Evolutionary conservation across 2,113 vertebrate genomes (phyloP), one percentile per base, ranked within the genome.

Genomic region (Pluvialis apricaria): DNA sequence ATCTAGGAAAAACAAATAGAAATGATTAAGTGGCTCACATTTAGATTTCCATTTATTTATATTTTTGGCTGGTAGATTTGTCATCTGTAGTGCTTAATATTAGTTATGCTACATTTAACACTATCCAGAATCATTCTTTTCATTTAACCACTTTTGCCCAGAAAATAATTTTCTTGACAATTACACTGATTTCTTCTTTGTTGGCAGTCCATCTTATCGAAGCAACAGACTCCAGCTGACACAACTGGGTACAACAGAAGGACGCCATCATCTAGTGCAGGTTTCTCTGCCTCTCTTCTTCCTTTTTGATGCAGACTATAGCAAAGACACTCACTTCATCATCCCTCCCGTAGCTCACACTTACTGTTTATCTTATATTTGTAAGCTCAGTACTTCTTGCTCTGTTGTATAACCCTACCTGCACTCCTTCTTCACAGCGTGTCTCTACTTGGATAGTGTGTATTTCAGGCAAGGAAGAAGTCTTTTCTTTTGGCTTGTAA

Each of bases 1-100:
- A 55, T 86, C 65, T 86, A 94, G 64, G 38, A 80, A 97, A 96
- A 82, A 65, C 10, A 94, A 90, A 85, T 13, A 75, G 54, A 90
- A 77, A 77, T 58, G 10, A 77, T 47, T 83, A 93, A 83, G 38
- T 66, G 44, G 29, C 10, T 92, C 4, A 5, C 49, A 86, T 77
- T 91, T 70, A 95, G 31, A 60, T 65, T 80, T 83, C 19, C 28
- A 58, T 69, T 87, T 72, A 49, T 90, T 88, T 77, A 69, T 88
- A 58, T 36, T 83, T 88, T 88, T 93, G 66, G 58, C 71, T 70
- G n/a, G 36, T 58, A 79, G 26, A 77, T 80, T 62, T 68, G 2
- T 93, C 62, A 90, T 54, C 62, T 76, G 38, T 57, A 79, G 40
- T 54, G 61, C 36, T 93, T 11, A 2, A 3, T 62, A 77, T 65